Base-by-base conservation (phyloP, 2,888 invertebrate species). In the Listrodromus nycthemerus region DNA sequence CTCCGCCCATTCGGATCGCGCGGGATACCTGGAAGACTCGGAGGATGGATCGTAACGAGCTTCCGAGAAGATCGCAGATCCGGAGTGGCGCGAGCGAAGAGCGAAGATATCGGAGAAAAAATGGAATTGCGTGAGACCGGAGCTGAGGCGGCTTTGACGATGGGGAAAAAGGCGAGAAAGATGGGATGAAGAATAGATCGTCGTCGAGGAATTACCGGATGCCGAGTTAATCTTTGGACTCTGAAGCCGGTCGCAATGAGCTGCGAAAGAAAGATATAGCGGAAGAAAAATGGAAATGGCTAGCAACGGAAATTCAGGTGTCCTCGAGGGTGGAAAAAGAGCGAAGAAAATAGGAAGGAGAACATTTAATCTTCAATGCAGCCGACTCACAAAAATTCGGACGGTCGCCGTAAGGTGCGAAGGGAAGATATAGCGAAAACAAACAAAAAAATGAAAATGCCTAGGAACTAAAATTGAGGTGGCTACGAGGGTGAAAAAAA, bases 1-100 rank as follows among this genome's bases (percentile, higher is more conserved):
- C 37, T 41, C 27, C 6, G 52, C 5, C 13, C 41, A 41, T 41
- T 41, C 41, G 41, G 41, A 41, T 13, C 41, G 10, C 10, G 2
- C 4, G 4, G 6, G 41, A 41, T 73, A 73, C 65, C 21, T 27
- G 67, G 52, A 79, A 78, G 27, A 7, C 66, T 4, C 1, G 8
- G n/a, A 37, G 16, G 21, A 30, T 48, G 45, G 19, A 77, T 77
- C 69, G 58, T 69, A 27, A 77, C 69, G 45, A 67, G 67, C 45
- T 69, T 61, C 67, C 24, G 67, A 61, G 45, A 58, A 58, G 48
- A 67, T 50, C 55, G 37, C 16, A 24, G 21, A 19, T 6, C 16
- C 16, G 16, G 27, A 48, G 33, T 58, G 37, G 2, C 48, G 63
- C 48, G 55, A 13, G 41, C 2, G 13, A 3, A 13, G 13, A 13